Evolutionary conservation across 2,888 invertebrate species (phyloP).

Genomic region (Smittia aterrima): DNA sequence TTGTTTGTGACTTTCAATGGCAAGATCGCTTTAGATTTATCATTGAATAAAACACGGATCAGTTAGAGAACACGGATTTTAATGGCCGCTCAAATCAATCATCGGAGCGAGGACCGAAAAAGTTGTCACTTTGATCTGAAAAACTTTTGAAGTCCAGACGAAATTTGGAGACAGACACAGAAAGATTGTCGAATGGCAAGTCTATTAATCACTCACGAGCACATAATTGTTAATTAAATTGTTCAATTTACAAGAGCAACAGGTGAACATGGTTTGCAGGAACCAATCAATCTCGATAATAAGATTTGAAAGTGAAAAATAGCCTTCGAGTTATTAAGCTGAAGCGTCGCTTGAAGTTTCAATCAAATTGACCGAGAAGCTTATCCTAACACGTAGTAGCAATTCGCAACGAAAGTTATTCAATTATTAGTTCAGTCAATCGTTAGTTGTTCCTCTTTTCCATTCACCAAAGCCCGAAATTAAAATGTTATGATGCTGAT

Average conservation of each 20-base stretch:
- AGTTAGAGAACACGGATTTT: slow-evolving; percentile 35
- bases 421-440: background rate
- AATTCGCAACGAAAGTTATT: background rate
- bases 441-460: background rate
- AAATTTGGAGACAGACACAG: background rate
- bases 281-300: background rate
- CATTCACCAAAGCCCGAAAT: background rate
- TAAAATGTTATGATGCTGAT: slow-evolving; percentile 7
- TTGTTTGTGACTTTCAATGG: too few species aligned
- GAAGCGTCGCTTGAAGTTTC: background rate
- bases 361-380: background rate
- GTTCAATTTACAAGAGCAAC: slow-evolving; percentile 37
- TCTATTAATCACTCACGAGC: slow-evolving; percentile 35
- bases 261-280: background rate
- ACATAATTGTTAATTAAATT: slow-evolving; percentile 41
- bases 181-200: background rate
- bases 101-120: slow-evolving; percentile 8
- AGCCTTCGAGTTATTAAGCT: background rate
- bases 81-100: slow-evolving; percentile 35
- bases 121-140: background rate
- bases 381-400: too few species aligned
- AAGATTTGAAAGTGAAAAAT: background rate
- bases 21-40: slow-evolving; percentile 17
- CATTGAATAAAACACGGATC: slow-evolving; percentile 25
- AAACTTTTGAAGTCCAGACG: background rate